phyloP scores from a whole-genome alignment of 2,888 invertebrate species.

The Megastigmus dorsalis region DNA sequence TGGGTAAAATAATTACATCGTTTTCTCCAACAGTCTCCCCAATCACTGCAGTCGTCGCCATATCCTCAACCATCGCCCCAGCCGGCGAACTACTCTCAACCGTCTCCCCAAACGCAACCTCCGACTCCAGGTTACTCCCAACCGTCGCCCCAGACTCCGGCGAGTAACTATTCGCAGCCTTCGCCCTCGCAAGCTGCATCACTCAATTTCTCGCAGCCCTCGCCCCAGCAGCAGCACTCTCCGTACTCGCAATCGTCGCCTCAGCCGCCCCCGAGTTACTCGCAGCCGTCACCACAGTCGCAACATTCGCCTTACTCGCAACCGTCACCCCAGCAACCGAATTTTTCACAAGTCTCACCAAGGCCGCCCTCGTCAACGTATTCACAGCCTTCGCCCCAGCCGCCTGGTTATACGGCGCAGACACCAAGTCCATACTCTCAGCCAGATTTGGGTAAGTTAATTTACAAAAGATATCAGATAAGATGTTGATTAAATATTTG shows the following conservation, averaged over 20 bases:
- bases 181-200: slow-evolving; percentile 61
- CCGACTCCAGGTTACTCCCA: slow-evolving; percentile 75
- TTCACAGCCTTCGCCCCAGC: slow-evolving; percentile 62
- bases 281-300: slow-evolving; percentile 58
- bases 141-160: slow-evolving; percentile 68
- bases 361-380: slow-evolving; percentile 70
- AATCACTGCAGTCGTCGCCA: slow-evolving; percentile 66
- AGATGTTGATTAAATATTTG: too few species aligned
- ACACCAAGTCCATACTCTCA: slow-evolving; percentile 63
- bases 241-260: slow-evolving; percentile 61
- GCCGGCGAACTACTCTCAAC: slow-evolving; percentile 70
- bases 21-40: slow-evolving; percentile 64
- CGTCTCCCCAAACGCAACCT: slow-evolving; percentile 66
- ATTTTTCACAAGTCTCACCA: slow-evolving; percentile 60
- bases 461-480: too few species aligned
- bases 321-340: slow-evolving; percentile 61
- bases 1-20: too few species aligned
- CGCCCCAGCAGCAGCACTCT: slow-evolving; percentile 57
- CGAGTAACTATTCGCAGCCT: slow-evolving; percentile 65
- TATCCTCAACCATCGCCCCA: slow-evolving; percentile 65
- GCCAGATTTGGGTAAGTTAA: slow-evolving; percentile 50
- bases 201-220: slow-evolving; percentile 59
- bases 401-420: slow-evolving; percentile 64
- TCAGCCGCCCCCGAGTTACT: slow-evolving; percentile 62
- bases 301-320: slow-evolving; percentile 61